These are phyloP conservation scores for Parus major DNA, from an alignment of 2,113 vertebrate genomes.

Conservation along the genomic window DNA sequence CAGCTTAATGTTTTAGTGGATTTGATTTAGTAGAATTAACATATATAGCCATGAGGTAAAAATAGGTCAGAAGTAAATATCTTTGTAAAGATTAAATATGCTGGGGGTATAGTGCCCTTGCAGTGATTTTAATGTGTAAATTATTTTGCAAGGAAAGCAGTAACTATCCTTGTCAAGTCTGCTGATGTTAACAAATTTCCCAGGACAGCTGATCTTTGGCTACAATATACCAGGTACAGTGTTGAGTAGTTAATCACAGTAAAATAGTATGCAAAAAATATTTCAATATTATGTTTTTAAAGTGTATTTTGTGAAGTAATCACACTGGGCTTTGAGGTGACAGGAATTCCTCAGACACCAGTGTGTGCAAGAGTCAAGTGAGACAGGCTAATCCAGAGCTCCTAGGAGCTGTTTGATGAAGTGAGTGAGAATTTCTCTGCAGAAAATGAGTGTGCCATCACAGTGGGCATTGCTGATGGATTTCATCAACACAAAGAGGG, in stretches of 20 bases:
- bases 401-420: background rate
- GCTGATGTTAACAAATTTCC: background rate
- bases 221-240: background rate
- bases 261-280: background rate
- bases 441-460: background rate
- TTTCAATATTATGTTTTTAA: background rate
- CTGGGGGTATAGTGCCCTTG: background rate
- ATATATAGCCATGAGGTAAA: background rate
- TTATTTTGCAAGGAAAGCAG: background rate
- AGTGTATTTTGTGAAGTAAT: background rate
- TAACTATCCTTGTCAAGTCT: background rate
- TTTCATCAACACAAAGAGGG: conserved; percentile 42
- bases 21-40: background rate
- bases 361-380: background rate
- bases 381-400: background rate
- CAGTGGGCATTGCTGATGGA: conserved; percentile 26
- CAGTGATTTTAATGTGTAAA: background rate
- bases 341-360: background rate
- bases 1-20: background rate
- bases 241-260: background rate
- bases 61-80: background rate
- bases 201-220: background rate
- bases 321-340: background rate
- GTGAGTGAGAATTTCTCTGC: background rate
- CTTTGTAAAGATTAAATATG: background rate